Evolutionary conservation across 2,113 vertebrate species (phyloP), one percentile per base, ranked within the genome.

Genomic region (Acrocephalus kingi): DNA sequence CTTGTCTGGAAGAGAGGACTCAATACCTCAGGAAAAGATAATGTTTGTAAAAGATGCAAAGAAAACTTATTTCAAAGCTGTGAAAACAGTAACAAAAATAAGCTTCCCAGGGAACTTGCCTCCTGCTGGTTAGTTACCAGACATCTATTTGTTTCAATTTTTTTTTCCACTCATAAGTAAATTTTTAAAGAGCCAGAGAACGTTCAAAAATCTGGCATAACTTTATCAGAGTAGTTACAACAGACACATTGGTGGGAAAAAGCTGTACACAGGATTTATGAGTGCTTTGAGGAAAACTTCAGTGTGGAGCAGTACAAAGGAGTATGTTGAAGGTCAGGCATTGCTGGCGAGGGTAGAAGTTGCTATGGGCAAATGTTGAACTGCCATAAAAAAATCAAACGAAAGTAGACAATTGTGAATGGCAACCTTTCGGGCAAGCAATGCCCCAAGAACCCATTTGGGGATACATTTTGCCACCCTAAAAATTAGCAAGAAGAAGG

Each of bases 341-440:
- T 35, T 0, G 0, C 51, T 76, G 68, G 48, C 3, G 8, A 92
- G 85, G 27, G 35, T 61, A 66, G 79, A 85, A 56, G 45, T 74
- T 94, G 64, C 75, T 88, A 19, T 2, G 37, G 73, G 90, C 37
- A 21, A 63, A 56, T 16, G 72, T 13, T 77, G 48, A 93, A 81
- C 17, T 0, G 0, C 39, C 39, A 23, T 21, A n/a, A 87, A 80
- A 80, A 74, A 69, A 77, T 90, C 59, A 95, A 88, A 68, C 4
- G 10, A 77, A 80, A 67, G 73, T 33, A 49, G 89, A 96, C 85
- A 94, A 89, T 84, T 81, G 85, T 93, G 93, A 95, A 96, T 93
- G 61, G 82, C 41, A 93, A 83, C 27, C 39, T 69, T 88, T 80
- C 0, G 11, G 91, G 51, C 43, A 76, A 87, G 67, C 0, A 2